These are phyloP conservation scores for Parauchenoglanis ngamensis DNA, from an alignment of 2,797 vertebrate species.

Conservation along the genomic window DNA sequence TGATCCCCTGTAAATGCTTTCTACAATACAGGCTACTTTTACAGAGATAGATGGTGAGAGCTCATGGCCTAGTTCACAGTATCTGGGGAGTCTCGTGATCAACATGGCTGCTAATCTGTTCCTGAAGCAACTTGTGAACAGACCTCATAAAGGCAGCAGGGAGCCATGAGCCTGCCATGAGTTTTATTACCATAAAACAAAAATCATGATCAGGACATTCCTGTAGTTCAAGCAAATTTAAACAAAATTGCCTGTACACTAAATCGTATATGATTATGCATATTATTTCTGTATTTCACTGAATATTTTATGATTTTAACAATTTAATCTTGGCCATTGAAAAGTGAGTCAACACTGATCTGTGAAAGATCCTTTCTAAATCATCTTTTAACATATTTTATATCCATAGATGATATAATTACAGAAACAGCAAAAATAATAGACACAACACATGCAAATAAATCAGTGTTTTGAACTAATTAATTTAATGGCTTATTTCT, in stretches of 20 bases:
- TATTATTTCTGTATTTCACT: constrained; percentile 3
- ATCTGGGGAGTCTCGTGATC: constrained; percentile 37
- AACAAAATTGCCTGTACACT: not conserved
- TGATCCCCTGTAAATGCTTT: not conserved
- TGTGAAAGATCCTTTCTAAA: not conserved
- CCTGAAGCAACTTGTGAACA: constrained; percentile 58
- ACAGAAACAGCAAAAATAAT: not conserved
- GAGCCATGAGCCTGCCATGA: constrained; percentile 36
- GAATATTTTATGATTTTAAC: not conserved
- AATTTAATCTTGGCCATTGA: not conserved
- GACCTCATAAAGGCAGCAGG: constrained; percentile 32
- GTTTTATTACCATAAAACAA: constrained; percentile 37
- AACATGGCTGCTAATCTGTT: constrained; percentile 42
- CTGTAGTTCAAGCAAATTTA: constrained; percentile 10
- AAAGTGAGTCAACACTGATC: not conserved
- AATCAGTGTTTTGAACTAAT: not conserved
- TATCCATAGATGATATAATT: not conserved
- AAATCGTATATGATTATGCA: not conserved
- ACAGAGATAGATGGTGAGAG: not conserved
- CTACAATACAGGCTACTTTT: not conserved
- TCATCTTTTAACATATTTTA: constrained; percentile 3
- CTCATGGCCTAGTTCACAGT: not conserved
- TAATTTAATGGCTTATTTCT: not conserved
- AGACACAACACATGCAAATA: constrained; percentile 5
- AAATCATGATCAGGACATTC: not conserved